phyloP scores from a whole-genome alignment of 2,113 vertebrate genomes.

The Ursus arctos region DNA sequence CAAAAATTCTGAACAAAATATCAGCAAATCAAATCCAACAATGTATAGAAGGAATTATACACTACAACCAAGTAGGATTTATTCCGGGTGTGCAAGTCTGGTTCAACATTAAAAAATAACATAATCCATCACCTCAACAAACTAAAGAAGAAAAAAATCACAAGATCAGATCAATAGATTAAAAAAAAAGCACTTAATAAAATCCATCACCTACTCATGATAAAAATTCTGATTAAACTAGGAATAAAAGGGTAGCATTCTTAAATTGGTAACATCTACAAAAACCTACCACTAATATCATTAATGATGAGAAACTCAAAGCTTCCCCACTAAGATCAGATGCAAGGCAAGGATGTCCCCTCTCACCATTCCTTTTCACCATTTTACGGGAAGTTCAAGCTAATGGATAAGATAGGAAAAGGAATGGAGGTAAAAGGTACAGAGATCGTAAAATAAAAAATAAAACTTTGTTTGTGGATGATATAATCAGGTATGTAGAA shows the following conservation, averaged over 20 bases:
- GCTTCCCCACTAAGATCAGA: background rate
- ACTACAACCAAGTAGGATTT: background rate
- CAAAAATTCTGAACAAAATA: background rate
- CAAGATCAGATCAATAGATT: background rate
- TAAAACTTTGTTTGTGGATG: background rate
- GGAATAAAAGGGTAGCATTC: background rate
- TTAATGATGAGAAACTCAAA: background rate
- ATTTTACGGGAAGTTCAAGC: background rate
- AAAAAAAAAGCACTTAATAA: background rate
- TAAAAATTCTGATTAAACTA: background rate
- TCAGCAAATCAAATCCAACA: background rate
- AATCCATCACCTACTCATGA: background rate
- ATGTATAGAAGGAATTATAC: background rate
- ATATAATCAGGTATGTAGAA: background rate
- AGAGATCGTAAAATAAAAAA: background rate
- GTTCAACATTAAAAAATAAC: background rate
- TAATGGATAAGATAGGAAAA: background rate
- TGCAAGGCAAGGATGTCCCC: background rate
- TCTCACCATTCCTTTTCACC: background rate
- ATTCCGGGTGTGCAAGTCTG: background rate
- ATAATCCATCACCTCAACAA: background rate
- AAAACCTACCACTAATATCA: background rate
- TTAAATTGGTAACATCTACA: background rate
- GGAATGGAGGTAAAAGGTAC: background rate
- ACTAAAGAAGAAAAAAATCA: background rate